phyloP scores from a whole-genome alignment of 1,140 invertebrate genomes.

The Hetaerina americana region DNA sequence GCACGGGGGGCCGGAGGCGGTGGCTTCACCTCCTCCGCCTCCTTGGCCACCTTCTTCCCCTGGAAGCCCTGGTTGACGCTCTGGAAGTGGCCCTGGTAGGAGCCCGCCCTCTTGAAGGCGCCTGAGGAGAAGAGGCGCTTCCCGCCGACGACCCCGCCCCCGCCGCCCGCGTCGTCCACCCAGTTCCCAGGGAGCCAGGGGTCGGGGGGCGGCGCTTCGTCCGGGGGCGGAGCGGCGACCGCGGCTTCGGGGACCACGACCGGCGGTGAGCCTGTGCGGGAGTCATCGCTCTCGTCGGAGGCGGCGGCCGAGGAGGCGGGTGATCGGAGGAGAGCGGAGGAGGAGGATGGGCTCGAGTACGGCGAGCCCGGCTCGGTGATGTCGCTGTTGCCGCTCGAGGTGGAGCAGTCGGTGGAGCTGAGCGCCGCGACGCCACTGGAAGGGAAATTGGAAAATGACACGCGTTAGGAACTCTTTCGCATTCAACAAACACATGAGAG shows the following conservation, averaged over 20 bases:
- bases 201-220: neutral
- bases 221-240: neutral
- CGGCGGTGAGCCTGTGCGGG: conserved; percentile 28
- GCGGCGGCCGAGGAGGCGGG: conserved; percentile 30
- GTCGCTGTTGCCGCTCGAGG: conserved; percentile 46
- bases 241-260: conserved; percentile 27
- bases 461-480: too few relatives aligned
- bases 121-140: neutral
- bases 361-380: conserved; percentile 70
- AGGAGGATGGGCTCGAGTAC: conserved; percentile 23
- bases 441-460: conserved; percentile 14
- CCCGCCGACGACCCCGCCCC: neutral
- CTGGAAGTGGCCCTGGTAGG: conserved; percentile 12
- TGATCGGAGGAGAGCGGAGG: conserved; percentile 9
- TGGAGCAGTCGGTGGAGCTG: conserved; percentile 46
- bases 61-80: conserved; percentile 3
- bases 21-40: conserved; percentile 15
- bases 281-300: conserved; percentile 28
- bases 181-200: neutral
- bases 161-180: neutral
- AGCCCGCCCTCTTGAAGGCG: conserved; percentile 14
- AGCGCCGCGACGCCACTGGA: conserved; percentile 56
- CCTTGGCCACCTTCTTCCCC: conserved; percentile 10
- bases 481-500: too few relatives aligned
- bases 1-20: conserved; percentile 4